Percentiles rank a stretch among this genome's conserved stretches.
Conservation (phyloP, 2,113 vertebrate species). For the Lepidothrix coronata region DNA sequence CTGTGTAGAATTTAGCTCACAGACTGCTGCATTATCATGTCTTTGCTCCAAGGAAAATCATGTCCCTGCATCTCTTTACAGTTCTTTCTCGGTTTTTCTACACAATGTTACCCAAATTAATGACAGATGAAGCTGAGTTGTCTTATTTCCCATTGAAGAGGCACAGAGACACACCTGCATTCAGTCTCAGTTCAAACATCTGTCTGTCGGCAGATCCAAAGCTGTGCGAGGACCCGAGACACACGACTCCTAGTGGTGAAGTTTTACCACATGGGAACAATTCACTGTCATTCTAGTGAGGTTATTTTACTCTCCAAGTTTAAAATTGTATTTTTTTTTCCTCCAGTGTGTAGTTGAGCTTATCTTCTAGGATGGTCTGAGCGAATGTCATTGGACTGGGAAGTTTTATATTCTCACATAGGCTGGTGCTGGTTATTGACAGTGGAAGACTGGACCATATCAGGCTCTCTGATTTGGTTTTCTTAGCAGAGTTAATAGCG, state of each 20-base stretch:
- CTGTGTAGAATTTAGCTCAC: not conserved
- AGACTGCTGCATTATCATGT: not conserved
- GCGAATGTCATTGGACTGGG: not conserved
- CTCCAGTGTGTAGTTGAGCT: not conserved
- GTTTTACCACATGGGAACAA: not conserved
- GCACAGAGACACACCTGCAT: not conserved
- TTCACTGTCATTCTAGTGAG: not conserved
- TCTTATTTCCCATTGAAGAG: not conserved
- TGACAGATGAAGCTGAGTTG: not conserved
- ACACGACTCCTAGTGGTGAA: not conserved
- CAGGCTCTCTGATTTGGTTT: not conserved
- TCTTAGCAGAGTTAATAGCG: not conserved
- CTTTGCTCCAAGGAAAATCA: not conserved
- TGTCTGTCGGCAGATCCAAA: not conserved
- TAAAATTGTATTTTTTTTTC: not conserved
- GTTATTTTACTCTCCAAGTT: not conserved
- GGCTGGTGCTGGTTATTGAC: not conserved
- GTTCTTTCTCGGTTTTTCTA: not conserved
- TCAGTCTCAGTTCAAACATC: not conserved
- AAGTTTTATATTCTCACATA: not conserved
- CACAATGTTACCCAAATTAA: not conserved
- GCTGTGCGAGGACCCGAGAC: not conserved
- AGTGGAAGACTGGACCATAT: not conserved
- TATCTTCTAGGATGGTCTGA: not conserved
- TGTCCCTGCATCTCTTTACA: not conserved